Percentiles rank a stretch among this genome's conserved stretches.
Conservation (phyloP, 1,140 invertebrate genomes). For the Zaprionus ornatus region DNA sequence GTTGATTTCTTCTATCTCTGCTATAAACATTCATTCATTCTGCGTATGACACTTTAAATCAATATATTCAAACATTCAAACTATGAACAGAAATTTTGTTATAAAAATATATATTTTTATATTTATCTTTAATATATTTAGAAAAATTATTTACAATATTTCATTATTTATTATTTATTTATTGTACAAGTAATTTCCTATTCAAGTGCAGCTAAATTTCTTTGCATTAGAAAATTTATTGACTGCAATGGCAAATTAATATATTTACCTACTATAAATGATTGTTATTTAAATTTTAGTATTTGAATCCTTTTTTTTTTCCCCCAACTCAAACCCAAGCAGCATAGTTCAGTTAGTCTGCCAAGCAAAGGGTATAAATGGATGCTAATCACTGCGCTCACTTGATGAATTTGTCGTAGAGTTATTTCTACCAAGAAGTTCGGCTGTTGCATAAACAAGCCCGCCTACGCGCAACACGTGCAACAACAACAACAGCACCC, state of each 20-base stretch:
- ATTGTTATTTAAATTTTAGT: too few species aligned
- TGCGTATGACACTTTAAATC: not conserved
- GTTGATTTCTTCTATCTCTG: too few species aligned
- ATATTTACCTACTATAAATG: too few species aligned
- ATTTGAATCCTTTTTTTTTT: not conserved
- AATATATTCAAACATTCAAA: too few species aligned
- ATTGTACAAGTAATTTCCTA: not conserved
- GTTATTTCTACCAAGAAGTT: slow-evolving; percentile 73
- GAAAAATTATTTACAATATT: too few species aligned
- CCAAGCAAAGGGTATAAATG: slow-evolving; percentile 19
- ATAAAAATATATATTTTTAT: too few species aligned
- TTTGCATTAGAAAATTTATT: not conserved
- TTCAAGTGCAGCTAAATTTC: not conserved
- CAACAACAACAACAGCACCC: slow-evolving; percentile 60
- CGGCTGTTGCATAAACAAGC: slow-evolving; percentile 72
- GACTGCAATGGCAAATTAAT: too few species aligned
- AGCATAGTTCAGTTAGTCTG: not conserved
- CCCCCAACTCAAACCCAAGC: not conserved
- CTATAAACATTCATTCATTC: too few species aligned
- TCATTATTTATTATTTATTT: not conserved
- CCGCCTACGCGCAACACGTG: slow-evolving; percentile 64
- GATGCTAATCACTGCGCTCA: slow-evolving; percentile 23
- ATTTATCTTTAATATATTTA: not conserved
- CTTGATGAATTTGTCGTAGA: slow-evolving; percentile 75
- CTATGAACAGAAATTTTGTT: too few species aligned